phyloP scores from a whole-genome alignment of 2,888 invertebrate species.

The Dyspetes luteomarginatus region DNA sequence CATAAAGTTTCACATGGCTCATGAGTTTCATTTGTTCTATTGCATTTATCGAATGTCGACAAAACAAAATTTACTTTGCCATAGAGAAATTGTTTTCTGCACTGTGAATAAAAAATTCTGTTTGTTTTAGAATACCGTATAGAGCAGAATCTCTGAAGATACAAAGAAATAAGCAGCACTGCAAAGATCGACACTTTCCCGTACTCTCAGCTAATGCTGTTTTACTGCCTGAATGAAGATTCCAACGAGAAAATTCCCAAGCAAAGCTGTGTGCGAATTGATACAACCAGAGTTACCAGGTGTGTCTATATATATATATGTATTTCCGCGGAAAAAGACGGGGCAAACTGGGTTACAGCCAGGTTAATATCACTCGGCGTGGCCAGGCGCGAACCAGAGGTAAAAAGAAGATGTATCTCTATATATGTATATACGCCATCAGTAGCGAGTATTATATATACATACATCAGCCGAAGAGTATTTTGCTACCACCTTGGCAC shows the following conservation, averaged over 20 bases:
- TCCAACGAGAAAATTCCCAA: conserved; percentile 67
- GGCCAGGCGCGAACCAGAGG: conserved; percentile 33
- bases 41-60: no score
- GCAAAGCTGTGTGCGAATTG: conserved; percentile 39
- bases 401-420: conserved; percentile 6
- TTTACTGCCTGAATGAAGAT: conserved; percentile 69
- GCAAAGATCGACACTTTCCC: conserved; percentile 56
- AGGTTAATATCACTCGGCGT: conserved; percentile 65
- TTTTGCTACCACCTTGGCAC: background rate
- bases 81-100: background rate
- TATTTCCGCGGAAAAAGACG: conserved; percentile 70
- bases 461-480: background rate
- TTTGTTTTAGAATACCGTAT: background rate
- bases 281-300: conserved; percentile 18
- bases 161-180: conserved; percentile 24
- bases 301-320: conserved; percentile 30
- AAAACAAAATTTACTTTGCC: background rate
- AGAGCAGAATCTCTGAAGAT: conserved; percentile 2
- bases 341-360: conserved; percentile 73
- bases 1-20: conserved; percentile 40
- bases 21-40: background rate
- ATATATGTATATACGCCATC: no score
- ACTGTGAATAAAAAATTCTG: no score
- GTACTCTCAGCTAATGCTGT: conserved; percentile 43
- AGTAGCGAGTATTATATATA: no score